phyloP scores from a whole-genome alignment of 2,888 invertebrate genomes.

The Meghimatium bilineatum region DNA sequence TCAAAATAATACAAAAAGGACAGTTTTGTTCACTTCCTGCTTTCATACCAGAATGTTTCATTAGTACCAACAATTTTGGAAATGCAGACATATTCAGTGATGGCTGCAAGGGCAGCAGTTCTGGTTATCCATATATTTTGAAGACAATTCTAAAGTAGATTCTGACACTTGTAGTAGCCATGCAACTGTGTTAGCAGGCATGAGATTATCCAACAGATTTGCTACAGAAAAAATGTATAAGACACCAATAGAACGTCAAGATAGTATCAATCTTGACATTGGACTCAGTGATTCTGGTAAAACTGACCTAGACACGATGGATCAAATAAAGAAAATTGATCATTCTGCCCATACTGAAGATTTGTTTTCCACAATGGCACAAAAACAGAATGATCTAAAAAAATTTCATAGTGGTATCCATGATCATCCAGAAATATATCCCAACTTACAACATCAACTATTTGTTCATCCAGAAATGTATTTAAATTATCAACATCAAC shows the following conservation, averaged over 20 bases:
- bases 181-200: too few species aligned
- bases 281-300: neutral
- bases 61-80: neutral
- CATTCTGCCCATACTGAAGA: neutral
- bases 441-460: neutral
- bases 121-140: neutral
- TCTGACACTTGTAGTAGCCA: neutral
- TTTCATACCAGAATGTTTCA: neutral
- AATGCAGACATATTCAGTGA: neutral
- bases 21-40: neutral
- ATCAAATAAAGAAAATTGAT: neutral
- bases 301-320: neutral
- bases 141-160: neutral
- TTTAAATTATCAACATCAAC: neutral
- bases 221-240: neutral
- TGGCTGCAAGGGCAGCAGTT: neutral
- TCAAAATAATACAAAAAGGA: neutral
- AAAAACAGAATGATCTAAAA: neutral
- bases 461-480: neutral
- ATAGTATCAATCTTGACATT: neutral
- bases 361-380: neutral
- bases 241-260: neutral
- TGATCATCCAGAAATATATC: too few species aligned
- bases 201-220: neutral
- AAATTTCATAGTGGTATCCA: neutral